phyloP scores from a whole-genome alignment of 2,113 vertebrate genomes.

The Psammodynastes pulverulentus region DNA sequence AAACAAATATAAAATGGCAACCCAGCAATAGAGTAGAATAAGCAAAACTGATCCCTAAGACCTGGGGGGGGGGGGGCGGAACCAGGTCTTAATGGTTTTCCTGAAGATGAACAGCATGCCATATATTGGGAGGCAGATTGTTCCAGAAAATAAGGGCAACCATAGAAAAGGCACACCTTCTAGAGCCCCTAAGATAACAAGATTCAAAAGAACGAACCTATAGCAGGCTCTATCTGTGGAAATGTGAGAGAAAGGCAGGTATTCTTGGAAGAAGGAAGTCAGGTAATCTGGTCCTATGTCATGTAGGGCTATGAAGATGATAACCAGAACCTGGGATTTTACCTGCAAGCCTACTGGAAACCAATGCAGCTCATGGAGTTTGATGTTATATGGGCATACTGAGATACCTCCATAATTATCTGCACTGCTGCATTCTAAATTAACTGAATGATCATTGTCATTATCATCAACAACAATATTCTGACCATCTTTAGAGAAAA shows the following conservation, averaged over 20 bases:
- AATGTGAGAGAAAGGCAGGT: not conserved
- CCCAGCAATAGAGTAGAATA: not conserved
- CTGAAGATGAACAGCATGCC: not conserved
- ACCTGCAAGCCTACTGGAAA: not conserved
- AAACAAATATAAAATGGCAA: not conserved
- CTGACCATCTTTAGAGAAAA: not conserved
- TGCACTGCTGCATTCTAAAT: not conserved
- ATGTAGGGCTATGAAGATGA: not conserved
- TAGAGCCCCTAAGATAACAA: not conserved
- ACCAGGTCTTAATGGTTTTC: not conserved
- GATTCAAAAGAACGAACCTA: not conserved
- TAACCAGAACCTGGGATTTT: not conserved
- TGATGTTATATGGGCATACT: not conserved
- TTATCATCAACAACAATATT: not conserved
- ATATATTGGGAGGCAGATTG: not conserved
- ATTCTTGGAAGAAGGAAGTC: not conserved
- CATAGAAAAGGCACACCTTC: not conserved
- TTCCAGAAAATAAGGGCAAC: not conserved
- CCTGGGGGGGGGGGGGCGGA: not conserved
- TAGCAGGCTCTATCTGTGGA: not conserved
- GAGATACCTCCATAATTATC: not conserved
- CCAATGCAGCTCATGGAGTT: not conserved
- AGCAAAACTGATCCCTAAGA: not conserved
- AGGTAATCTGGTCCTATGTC: not conserved
- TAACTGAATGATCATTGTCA: not conserved